Conservation (phyloP, 2,888 invertebrate genomes). For the Pimpla rufipes region DNA sequence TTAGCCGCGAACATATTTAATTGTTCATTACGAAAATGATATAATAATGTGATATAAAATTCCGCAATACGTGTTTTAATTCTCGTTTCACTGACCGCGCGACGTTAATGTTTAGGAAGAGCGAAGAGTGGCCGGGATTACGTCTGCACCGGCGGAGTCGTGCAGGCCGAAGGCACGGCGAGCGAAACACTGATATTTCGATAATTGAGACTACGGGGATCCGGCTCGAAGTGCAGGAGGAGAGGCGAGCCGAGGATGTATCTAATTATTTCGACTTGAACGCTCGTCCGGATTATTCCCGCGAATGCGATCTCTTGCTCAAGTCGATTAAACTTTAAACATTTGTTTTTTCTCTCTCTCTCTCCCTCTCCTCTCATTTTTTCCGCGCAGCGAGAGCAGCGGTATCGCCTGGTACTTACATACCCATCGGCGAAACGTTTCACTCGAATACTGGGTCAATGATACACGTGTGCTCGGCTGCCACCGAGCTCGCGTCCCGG, state of each 20-base stretch:
- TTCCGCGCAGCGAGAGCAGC: constrained; percentile 4
- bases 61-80: too few species aligned
- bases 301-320: constrained; percentile 5
- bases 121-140: too few species aligned
- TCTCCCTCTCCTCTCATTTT: neutral
- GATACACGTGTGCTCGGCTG: constrained; percentile 52
- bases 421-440: constrained; percentile 71
- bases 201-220: constrained; percentile 5
- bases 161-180: neutral
- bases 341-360: neutral
- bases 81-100: too few species aligned
- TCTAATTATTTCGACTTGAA: constrained; percentile 48
- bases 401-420: constrained; percentile 52
- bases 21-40: too few species aligned
- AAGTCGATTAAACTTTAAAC: constrained; percentile 31
- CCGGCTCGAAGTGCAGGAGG: neutral
- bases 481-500: constrained; percentile 2
- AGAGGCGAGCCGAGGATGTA: constrained; percentile 32
- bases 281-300: constrained; percentile 29
- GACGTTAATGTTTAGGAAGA: too few species aligned
- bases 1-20: too few species aligned
- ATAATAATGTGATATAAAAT: too few species aligned
- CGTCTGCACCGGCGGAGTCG: neutral
- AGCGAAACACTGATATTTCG: constrained; percentile 8
- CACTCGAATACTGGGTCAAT: constrained; percentile 71